Percentiles rank a stretch among this genome's conserved stretches.
Evolutionary conservation across 2,888 invertebrate species (phyloP).

Genomic region (Carterocephalus palaemon): DNA sequence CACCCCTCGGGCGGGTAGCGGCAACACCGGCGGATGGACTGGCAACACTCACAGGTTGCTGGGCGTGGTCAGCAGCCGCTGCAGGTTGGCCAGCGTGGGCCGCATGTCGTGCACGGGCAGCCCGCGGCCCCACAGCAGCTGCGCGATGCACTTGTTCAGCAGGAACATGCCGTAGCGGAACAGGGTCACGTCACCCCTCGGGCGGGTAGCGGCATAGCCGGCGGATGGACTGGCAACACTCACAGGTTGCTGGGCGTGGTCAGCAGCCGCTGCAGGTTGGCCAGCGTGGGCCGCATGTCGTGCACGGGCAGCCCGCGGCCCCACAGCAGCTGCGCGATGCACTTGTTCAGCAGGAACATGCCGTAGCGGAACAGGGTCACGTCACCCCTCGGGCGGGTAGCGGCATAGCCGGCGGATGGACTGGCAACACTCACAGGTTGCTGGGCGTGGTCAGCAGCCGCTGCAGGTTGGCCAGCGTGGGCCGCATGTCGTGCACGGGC

Average conservation of each 20-base stretch:
- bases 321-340: slow-evolving; percentile 93
- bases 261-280: slow-evolving; percentile 83
- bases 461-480: too few species aligned
- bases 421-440: too few species aligned
- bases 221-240: too few species aligned
- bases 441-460: too few species aligned
- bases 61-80: slow-evolving; percentile 70
- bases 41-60: slow-evolving; percentile 54
- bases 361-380: too few species aligned
- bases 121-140: slow-evolving; percentile 88
- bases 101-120: slow-evolving; percentile 86
- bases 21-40: too few species aligned
- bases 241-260: slow-evolving; percentile 52
- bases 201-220: slow-evolving; percentile 89
- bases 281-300: slow-evolving; percentile 87
- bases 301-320: slow-evolving; percentile 84
- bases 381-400: too few species aligned
- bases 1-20: slow-evolving; percentile 89
- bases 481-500: too few species aligned
- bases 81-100: slow-evolving; percentile 87
- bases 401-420: too few species aligned
- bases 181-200: slow-evolving; percentile 87
- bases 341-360: slow-evolving; percentile 94
- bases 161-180: slow-evolving; percentile 95
- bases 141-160: slow-evolving; percentile 96